phyloP scores from a whole-genome alignment of 2,888 invertebrate species.

The Platypus cylindrus region DNA sequence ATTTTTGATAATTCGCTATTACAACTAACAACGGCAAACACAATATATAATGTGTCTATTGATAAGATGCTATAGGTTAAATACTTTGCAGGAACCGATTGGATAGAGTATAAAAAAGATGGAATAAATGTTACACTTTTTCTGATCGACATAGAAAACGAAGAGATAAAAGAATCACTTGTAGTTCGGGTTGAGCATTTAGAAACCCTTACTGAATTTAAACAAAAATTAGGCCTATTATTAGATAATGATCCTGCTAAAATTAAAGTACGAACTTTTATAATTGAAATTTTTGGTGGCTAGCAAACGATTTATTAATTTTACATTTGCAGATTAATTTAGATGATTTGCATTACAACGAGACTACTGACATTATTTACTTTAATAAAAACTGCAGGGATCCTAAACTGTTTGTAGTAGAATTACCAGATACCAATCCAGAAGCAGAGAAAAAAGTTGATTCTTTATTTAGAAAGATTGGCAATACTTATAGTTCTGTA shows the following conservation, averaged over 20 bases:
- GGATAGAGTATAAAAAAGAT: conserved; percentile 49
- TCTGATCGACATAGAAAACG: conserved; percentile 45
- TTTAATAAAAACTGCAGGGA: conserved; percentile 30
- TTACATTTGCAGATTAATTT: conserved; percentile 14
- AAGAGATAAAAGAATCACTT: conserved; percentile 48
- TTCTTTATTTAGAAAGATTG: conserved; percentile 37
- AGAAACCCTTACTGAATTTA: conserved; percentile 45
- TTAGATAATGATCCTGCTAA: conserved; percentile 34
- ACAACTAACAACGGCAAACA: too few species aligned
- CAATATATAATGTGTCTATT: too few species aligned
- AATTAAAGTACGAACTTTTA: conserved; percentile 29
- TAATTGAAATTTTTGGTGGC: conserved; percentile 26
- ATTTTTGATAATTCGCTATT: too few species aligned
- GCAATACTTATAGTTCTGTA: conserved; percentile 47
- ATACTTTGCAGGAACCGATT: conserved; percentile 31
- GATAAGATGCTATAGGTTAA: too few species aligned
- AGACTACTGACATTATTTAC: conserved; percentile 32
- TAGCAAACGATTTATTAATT: background rate
- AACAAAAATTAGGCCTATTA: conserved; percentile 40
- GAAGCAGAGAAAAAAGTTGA: conserved; percentile 35
- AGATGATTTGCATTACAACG: conserved; percentile 27
- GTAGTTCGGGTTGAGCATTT: conserved; percentile 44
- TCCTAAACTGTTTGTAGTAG: conserved; percentile 40
- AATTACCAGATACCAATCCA: conserved; percentile 35
- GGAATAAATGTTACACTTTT: conserved; percentile 49